Conservation (phyloP, 2,888 invertebrate genomes). For the Toxonevra muliebris region DNA sequence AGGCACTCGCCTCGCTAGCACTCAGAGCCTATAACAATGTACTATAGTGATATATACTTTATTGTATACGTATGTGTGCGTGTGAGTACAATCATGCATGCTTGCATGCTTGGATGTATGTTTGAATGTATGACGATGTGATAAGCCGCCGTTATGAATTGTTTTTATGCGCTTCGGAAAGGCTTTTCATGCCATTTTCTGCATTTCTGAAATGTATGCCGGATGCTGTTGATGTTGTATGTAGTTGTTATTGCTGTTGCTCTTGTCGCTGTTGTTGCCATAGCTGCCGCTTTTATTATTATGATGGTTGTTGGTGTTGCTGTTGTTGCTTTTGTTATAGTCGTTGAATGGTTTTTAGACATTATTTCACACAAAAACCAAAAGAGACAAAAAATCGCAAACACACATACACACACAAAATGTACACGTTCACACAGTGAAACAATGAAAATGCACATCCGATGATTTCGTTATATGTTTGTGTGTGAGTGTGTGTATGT, state of each 20-base stretch:
- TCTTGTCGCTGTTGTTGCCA: neutral
- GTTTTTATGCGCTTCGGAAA: conserved; percentile 33
- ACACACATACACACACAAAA: conserved; percentile 7
- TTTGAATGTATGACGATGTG: neutral
- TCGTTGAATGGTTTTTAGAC: neutral
- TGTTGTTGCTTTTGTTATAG: neutral
- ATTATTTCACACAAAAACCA: neutral
- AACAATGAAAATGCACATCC: neutral
- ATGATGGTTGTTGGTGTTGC: neutral
- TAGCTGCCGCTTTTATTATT: neutral
- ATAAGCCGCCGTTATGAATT: conserved; percentile 19
- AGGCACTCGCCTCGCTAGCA: no score
- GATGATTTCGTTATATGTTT: neutral
- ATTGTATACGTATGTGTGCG: neutral
- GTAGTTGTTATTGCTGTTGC: conserved; percentile 15
- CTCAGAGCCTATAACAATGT: no score
- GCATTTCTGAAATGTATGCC: conserved; percentile 17
- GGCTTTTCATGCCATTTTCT: conserved; percentile 31
- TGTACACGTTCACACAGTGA: conserved; percentile 7
- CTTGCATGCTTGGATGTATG: neutral
- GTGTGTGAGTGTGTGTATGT: neutral
- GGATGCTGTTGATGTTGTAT: conserved; percentile 22
- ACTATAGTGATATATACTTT: neutral
- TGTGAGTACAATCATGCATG: neutral
- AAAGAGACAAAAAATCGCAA: conserved; percentile 13